Evolutionary conservation across 2,797 vertebrate species (phyloP).

Genomic region (Arremon aurantiirostris): DNA sequence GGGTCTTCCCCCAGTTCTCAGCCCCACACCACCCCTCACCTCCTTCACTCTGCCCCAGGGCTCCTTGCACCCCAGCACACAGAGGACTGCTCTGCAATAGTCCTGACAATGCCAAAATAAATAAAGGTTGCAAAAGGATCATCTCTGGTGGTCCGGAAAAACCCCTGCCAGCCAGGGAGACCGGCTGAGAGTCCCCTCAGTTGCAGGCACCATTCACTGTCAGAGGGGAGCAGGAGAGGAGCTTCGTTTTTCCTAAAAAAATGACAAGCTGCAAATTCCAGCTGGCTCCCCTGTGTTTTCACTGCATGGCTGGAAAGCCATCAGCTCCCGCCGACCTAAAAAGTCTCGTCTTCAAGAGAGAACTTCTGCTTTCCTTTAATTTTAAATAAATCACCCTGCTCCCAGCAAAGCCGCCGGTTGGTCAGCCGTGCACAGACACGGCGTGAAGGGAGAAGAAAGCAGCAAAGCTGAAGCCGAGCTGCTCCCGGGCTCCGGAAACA

Average conservation of each 20-base stretch:
- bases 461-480: background rate
- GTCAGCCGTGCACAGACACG: conserved; percentile 12
- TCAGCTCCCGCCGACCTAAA: background rate
- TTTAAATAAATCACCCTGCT: conserved; percentile 48
- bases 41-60: background rate
- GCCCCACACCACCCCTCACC: background rate
- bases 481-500: background rate
- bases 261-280: background rate
- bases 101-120: background rate
- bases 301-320: conserved; percentile 20
- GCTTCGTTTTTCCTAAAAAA: background rate
- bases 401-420: background rate
- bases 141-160: background rate
- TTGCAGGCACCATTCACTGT: background rate
- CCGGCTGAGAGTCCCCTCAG: background rate
- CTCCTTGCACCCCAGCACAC: background rate
- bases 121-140: background rate
- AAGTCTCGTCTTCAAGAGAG: conserved; percentile 6
- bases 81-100: background rate
- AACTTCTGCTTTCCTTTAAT: conserved; percentile 57
- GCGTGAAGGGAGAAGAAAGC: background rate
- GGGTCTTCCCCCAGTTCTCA: background rate
- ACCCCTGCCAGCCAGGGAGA: background rate
- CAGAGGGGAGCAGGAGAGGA: background rate
- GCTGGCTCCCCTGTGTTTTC: background rate